Percentiles rank a stretch among this genome's conserved stretches.
These are phyloP conservation scores for Saguinus midas DNA, from an alignment of 2,113 vertebrate genomes.

Conservation along the genomic window DNA sequence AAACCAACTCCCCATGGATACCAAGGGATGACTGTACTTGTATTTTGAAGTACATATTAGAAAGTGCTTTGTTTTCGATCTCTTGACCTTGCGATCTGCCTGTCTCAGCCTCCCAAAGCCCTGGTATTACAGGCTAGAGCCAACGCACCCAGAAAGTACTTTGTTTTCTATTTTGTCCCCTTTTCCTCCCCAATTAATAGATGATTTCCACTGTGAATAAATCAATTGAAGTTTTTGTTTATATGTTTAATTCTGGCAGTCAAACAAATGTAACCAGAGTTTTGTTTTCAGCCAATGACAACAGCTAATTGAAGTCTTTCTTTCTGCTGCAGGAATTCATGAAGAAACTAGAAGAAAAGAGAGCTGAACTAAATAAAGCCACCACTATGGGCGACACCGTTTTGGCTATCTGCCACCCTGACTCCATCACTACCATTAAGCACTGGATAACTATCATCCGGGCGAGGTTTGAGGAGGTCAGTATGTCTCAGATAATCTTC, in stretches of 20 bases:
- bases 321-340: constrained; percentile 91
- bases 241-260: not conserved
- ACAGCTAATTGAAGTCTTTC: constrained; percentile 66
- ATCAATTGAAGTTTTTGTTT: not conserved
- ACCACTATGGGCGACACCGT: constrained; percentile 94
- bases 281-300: constrained; percentile 55
- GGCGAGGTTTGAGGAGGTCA: constrained; percentile 98
- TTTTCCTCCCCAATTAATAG: not conserved
- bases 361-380: constrained; percentile 91
- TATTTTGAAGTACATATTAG: not conserved
- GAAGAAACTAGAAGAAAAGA: constrained; percentile 96
- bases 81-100: too few species aligned
- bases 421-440: constrained; percentile 98
- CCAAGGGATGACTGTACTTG: not conserved
- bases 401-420: constrained; percentile 95
- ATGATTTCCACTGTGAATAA: not conserved
- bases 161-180: not conserved
- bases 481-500: constrained; percentile 60
- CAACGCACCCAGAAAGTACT: not conserved
- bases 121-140: too few species aligned
- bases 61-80: not conserved
- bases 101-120: too few species aligned
- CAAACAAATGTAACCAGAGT: not conserved
- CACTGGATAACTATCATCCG: constrained; percentile 99
- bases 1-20: not conserved